A percentile compares a stretch with the other conserved stretches of the same genome.
Conservation (phyloP, 1,140 invertebrate species). For the Meloidogyne chitwoodi region DNA sequence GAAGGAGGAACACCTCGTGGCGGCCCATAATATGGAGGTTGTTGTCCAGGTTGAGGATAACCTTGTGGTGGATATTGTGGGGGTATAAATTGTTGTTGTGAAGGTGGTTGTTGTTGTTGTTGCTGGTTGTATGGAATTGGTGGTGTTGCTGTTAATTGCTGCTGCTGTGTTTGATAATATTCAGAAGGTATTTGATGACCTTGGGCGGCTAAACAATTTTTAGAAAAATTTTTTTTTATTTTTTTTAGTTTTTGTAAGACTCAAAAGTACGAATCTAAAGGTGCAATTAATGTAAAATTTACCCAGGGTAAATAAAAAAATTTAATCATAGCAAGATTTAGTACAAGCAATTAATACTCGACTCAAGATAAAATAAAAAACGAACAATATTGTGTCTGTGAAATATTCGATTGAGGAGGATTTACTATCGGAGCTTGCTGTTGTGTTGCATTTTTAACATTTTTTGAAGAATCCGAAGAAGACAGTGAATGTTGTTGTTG, state of each 20-base stretch:
- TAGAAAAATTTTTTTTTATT: too few relatives aligned
- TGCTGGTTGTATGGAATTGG: conserved; percentile 1
- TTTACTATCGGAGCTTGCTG: conserved; percentile 21
- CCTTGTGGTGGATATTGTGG: conserved; percentile 18
- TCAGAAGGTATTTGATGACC: conserved; percentile 17
- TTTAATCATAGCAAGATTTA: too few relatives aligned
- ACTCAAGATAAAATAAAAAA: too few relatives aligned
- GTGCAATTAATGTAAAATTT: too few relatives aligned
- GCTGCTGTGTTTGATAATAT: conserved; percentile 28
- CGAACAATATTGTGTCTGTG: conserved; percentile 12
- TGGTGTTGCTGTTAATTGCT: conserved; percentile 8
- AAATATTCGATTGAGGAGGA: conserved; percentile 10
- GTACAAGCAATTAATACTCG: too few relatives aligned
- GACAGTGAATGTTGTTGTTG: conserved; percentile 12
- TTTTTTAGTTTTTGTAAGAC: too few relatives aligned
- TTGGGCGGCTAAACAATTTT: conserved; percentile 10
- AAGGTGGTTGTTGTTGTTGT: conserved; percentile 23
- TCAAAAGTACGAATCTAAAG: too few relatives aligned
- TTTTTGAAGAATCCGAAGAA: background rate
- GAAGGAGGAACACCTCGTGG: conserved; percentile 1
- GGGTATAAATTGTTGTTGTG: conserved; percentile 1
- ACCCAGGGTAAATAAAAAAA: too few relatives aligned
- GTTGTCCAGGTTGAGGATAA: conserved; percentile 27
- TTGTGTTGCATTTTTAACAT: background rate
- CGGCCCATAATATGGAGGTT: conserved; percentile 20